phyloP scores from a whole-genome alignment of 2,888 invertebrate species.

The Dendrolimus pini region DNA sequence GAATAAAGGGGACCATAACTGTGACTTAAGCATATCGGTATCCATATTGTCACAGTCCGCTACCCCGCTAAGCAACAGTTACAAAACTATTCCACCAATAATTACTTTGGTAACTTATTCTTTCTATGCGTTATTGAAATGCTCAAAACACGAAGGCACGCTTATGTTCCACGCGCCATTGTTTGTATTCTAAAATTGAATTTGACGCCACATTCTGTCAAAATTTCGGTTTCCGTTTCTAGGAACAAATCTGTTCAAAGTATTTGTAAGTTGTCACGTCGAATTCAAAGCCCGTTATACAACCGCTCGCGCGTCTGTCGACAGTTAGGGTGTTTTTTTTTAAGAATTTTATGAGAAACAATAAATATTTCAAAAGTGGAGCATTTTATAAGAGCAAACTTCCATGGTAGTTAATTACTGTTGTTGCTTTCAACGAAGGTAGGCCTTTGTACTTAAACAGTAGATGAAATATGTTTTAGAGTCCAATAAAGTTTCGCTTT shows the following conservation, averaged over 20 bases:
- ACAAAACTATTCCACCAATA: conserved; percentile 50
- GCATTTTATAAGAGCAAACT: conserved; percentile 67
- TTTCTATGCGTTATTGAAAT: conserved; percentile 55
- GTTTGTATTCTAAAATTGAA: conserved; percentile 38
- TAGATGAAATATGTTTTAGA: conserved; percentile 34
- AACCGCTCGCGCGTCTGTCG: conserved; percentile 36
- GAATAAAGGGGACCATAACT: conserved; percentile 7
- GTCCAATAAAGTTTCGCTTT: conserved; percentile 59
- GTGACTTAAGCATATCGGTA: neutral
- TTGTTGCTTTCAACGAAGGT: conserved; percentile 64
- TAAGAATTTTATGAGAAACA: conserved; percentile 50
- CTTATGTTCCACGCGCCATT: conserved; percentile 53
- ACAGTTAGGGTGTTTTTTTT: conserved; percentile 59
- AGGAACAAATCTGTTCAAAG: conserved; percentile 41
- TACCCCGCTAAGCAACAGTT: conserved; percentile 66
- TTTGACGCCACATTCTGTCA: conserved; percentile 68
- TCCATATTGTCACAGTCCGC: conserved; percentile 34
- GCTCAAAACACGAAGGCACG: conserved; percentile 68
- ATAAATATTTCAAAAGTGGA: conserved; percentile 70
- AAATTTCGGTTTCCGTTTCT: conserved; percentile 72
- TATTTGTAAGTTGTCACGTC: conserved; percentile 50
- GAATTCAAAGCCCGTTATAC: conserved; percentile 59
- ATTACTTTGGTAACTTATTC: conserved; percentile 66
- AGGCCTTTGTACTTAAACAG: conserved; percentile 36
- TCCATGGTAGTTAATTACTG: conserved; percentile 68